Evolutionary conservation across 2,797 vertebrate genomes (phyloP).

Genomic region (Podarcis siculus): DNA sequence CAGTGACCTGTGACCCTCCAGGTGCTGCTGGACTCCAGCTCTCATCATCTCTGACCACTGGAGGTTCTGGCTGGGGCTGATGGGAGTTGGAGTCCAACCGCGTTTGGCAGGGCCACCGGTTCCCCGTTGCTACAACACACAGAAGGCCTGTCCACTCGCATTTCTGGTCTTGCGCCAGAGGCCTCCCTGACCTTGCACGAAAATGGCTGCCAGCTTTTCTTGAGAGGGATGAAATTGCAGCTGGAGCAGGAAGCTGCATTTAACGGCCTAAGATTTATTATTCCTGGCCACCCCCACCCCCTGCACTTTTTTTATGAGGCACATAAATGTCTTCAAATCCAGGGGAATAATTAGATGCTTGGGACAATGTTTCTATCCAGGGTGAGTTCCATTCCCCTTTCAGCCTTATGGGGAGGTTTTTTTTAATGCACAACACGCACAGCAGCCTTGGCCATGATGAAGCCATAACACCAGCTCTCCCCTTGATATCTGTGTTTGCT

Average conservation of each 20-base stretch:
- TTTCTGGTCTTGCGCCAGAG: not conserved
- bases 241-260: not conserved
- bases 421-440: not conserved
- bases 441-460: not conserved
- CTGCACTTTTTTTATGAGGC: conserved; percentile 55
- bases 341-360: conserved; percentile 39
- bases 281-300: not conserved
- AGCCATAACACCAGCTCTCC: not conserved
- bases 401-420: not conserved
- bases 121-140: not conserved
- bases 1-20: not conserved
- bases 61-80: not conserved
- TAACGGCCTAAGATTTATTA: conserved; percentile 49
- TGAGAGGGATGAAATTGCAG: not conserved
- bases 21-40: no score
- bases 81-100: not conserved
- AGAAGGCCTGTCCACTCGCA: not conserved
- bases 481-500: no score
- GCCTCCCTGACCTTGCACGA: conserved; percentile 37
- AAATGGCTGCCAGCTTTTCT: not conserved
- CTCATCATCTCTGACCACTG: no score
- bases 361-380: conserved; percentile 1
- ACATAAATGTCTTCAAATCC: conserved; percentile 49
- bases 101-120: no score
- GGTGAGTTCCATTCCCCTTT: not conserved